Base-by-base conservation (phyloP, 2,113 vertebrate genomes). In the Cololabis saira region DNA sequence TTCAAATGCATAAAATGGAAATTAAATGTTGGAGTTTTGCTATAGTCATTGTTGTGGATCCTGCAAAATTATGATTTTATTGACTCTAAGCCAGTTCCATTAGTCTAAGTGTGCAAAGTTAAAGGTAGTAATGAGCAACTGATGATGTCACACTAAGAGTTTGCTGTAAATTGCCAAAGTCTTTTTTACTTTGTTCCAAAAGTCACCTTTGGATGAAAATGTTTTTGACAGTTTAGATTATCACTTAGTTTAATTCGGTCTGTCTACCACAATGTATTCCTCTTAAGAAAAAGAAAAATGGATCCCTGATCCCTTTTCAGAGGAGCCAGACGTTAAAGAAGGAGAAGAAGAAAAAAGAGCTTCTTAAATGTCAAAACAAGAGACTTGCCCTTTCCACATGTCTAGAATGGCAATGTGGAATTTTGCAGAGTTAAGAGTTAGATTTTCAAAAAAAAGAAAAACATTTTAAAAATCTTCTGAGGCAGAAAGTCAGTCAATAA, bases 51-150 rank as follows among this genome's bases (percentile, higher is more conserved):
- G 42, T 49, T 27, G 21, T 51, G 22, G 5, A 19, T 19, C 27
- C 41, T 22, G 18, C 9, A 21, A 67, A 50, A 12, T 22, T 12
- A 7, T 55, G 24, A 63, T 54, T 47, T 3, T 4, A 47, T 54
- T 71, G 65, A 59, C 67, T 69, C 16, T 37, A 48, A 54, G 27
- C 52, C 61, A 37, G 30, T 66, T 76, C 72, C 11, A 74, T 85
- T 58, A 64, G n/a, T 55, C 21, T 49, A n/a, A 70, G 47, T 61
- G 24, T 27, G 15, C 40, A 47, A 54, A 64, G 22, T 51, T 48
- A 16, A 64, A 63, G 21, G 9, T 19, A 51, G 18, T 12, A 11
- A 14, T 15, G 14, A 44, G 40, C 27, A 59, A 37, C 12, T 41
- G 45, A 52, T 18, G 22, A 15, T 22, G 42, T 7, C 42, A 14